phyloP scores from a whole-genome alignment of 2,888 invertebrate species.

The Nemurella pictetii region DNA sequence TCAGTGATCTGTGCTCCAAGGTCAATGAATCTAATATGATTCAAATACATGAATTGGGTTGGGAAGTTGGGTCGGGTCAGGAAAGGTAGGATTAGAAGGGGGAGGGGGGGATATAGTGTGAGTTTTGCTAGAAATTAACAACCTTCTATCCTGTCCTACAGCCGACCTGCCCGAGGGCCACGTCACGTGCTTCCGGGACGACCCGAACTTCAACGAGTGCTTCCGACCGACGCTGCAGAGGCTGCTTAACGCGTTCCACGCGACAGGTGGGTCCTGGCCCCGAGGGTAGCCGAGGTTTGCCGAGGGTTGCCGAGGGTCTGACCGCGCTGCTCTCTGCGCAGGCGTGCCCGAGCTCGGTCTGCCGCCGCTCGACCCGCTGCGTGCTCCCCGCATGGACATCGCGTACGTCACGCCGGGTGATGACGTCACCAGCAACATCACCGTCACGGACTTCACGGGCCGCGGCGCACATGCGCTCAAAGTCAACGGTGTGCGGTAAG shows the following conservation, averaged over 20 bases:
- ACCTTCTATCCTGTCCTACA: not conserved
- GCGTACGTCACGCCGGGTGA: not conserved
- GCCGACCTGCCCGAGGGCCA: not conserved
- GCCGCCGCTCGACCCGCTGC: not conserved
- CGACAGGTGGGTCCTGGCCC: not conserved
- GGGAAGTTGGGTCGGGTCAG: too few relatives aligned
- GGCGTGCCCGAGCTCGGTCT: not conserved
- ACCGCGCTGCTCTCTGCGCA: not conserved
- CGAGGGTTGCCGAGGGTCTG: not conserved
- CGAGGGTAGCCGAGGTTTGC: too few relatives aligned
- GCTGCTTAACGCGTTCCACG: not conserved
- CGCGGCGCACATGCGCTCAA: not conserved
- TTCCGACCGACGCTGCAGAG: not conserved
- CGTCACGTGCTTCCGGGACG: conserved; percentile 2
- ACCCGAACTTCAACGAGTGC: conserved; percentile 3
- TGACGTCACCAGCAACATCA: not conserved
- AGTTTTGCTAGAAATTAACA: too few relatives aligned
- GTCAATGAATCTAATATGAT: too few relatives aligned
- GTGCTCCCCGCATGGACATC: not conserved
- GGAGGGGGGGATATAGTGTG: too few relatives aligned
- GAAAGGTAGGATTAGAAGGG: too few relatives aligned
- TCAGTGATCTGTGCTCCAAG: too few relatives aligned
- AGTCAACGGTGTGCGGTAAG: not conserved
- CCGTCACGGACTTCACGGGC: not conserved
- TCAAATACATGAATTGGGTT: too few relatives aligned